Base-by-base conservation (phyloP, 2,797 vertebrate species). In the Florisuga fusca region DNA sequence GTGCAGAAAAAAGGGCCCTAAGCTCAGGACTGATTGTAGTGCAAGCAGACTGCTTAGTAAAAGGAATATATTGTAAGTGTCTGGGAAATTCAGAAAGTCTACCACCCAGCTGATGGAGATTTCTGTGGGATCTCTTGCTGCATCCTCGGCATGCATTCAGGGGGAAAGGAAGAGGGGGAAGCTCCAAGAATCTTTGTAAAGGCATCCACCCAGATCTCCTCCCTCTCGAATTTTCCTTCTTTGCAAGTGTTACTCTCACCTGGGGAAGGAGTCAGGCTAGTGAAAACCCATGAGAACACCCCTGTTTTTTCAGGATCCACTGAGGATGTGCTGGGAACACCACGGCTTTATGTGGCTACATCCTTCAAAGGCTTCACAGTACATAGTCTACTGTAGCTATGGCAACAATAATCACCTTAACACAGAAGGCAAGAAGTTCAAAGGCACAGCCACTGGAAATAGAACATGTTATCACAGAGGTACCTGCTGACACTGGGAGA, bases 321-420 rank as follows among this genome's bases (percentile, higher is more conserved):
- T 50, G 15, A 62, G 8, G 15, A 51, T 31, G 18, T 64, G 69
- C 72, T 16, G 15, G 67, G 34, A 78, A 16, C 31, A 72, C 9
- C 26, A 14, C 0, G 0, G 17, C 19, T 77, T 69, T 26, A 29
- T 29, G 31, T 12, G 9, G 16, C 43, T 87, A 26, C 2, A 1
- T 45, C 54, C 51, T 45, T 87, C 55, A 79, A 27, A 82, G 31
- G 13, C 69, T 74, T 79, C 50, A 50, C 15, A 89, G 15, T 1
- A 7, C 5, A 7, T 26, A 5, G 34, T 41, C 38, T 73, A 12
- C 51, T 19, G 75, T 86, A 95, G 27, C 86, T 78, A 64, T 80
- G 46, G 67, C 61, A 89, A 89, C 46, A 69, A 51, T 64, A 83
- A 88, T 62, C 73, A 57, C 36, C 41, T 83, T 81, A 91, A 26